phyloP scores from a whole-genome alignment of 2,113 vertebrate species.

The Aplodontia rufa region DNA sequence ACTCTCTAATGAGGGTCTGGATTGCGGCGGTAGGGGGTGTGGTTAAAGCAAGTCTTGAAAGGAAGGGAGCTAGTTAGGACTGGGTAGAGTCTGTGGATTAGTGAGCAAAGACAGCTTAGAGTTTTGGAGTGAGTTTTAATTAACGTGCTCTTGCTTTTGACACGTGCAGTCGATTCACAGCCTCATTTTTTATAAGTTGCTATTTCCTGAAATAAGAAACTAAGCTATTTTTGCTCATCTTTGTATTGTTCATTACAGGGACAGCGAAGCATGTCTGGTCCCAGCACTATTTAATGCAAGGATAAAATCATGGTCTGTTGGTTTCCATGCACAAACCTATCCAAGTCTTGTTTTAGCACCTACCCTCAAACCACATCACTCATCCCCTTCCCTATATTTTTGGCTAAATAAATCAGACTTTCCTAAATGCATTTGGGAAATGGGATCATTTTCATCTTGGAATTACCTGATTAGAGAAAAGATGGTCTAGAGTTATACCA shows the following conservation, averaged over 20 bases:
- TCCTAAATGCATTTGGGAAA: background rate
- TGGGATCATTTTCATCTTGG: background rate
- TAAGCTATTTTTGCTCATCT: background rate
- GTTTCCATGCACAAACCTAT: background rate
- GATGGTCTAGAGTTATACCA: background rate
- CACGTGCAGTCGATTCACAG: background rate
- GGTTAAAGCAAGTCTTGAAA: background rate
- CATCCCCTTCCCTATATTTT: background rate
- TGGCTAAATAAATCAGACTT: background rate
- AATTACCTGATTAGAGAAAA: background rate
- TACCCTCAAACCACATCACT: no score
- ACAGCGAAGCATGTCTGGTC: no score
- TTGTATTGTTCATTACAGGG: background rate
- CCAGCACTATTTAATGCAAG: background rate
- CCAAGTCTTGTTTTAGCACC: background rate
- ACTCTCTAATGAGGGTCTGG: background rate
- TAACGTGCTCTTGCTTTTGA: background rate
- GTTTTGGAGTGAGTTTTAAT: slow-evolving; percentile 12
- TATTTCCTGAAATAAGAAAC: background rate
- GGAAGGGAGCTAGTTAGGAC: background rate
- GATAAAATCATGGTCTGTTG: background rate
- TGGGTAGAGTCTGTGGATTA: background rate
- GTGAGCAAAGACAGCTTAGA: background rate
- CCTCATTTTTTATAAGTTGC: background rate
- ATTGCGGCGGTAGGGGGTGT: background rate